phyloP scores from a whole-genome alignment of 2,113 vertebrate genomes.

The Thomomys bottae region DNA sequence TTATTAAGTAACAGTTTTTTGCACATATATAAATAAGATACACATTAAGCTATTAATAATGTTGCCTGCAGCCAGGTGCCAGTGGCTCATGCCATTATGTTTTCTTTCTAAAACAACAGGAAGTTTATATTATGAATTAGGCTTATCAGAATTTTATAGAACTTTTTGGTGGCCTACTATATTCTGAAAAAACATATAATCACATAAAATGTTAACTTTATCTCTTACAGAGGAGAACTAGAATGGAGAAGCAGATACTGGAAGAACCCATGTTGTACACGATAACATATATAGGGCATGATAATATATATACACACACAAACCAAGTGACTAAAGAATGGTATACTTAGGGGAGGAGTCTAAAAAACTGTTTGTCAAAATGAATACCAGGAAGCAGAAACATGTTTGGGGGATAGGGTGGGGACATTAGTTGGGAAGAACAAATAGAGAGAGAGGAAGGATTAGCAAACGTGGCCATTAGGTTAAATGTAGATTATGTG shows the following conservation, averaged over 20 bases:
- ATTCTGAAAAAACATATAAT: neutral
- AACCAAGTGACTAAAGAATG: no score
- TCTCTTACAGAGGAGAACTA: neutral
- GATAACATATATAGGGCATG: no score
- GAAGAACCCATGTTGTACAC: neutral
- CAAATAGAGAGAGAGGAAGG: no score
- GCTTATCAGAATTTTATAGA: slow-evolving; percentile 44
- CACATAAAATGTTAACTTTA: neutral
- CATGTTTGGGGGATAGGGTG: no score
- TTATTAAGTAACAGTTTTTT: slow-evolving; percentile 28
- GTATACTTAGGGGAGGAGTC: no score
- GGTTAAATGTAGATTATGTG: no score
- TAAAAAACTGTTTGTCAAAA: no score
- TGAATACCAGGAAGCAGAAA: no score
- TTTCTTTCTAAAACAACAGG: slow-evolving; percentile 27
- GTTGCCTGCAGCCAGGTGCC: neutral
- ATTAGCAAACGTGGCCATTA: no score
- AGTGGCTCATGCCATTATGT: neutral
- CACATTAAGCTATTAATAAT: neutral
- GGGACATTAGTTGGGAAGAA: no score
- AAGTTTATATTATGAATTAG: slow-evolving; percentile 29
- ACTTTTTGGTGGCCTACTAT: slow-evolving; percentile 3
- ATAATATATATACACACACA: no score
- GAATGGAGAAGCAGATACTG: neutral
- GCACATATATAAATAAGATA: neutral